Conservation (phyloP, 1,140 invertebrate genomes). For the Drosophila bocki region DNA sequence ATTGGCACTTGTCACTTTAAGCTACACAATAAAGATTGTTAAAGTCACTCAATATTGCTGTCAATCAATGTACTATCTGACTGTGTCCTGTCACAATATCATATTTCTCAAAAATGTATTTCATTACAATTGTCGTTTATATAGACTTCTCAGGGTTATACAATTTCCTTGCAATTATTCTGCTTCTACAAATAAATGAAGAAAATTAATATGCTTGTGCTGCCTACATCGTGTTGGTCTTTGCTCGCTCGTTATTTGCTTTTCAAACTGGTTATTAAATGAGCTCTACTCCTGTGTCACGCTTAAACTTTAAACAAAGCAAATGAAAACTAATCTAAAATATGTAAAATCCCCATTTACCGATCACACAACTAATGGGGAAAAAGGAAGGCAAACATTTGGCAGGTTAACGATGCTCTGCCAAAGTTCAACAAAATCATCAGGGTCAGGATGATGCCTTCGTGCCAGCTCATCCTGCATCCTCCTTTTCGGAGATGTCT, state of each 20-base stretch:
- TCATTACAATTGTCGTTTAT: background rate
- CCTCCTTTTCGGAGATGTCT: conserved; percentile 24
- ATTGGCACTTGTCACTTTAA: background rate
- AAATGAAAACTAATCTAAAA: background rate
- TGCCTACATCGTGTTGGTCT: background rate
- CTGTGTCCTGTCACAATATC: background rate
- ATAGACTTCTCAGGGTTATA: background rate
- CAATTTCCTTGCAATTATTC: background rate
- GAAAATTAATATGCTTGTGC: background rate
- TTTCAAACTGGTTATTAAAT: background rate
- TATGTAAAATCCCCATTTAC: conserved; percentile 1
- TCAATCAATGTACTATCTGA: background rate
- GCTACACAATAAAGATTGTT: background rate
- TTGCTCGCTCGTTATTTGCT: background rate
- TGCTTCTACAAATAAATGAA: background rate
- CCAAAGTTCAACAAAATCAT: conserved; percentile 37
- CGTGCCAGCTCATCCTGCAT: conserved; percentile 20
- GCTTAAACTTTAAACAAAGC: background rate
- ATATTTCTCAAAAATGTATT: background rate
- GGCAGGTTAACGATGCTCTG: conserved; percentile 31
- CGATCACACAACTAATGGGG: conserved; percentile 14
- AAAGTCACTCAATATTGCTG: background rate
- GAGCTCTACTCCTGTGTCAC: background rate
- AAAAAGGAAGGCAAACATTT: conserved; percentile 24
- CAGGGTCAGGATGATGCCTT: conserved; percentile 24